Conservation (phyloP, 2,888 invertebrate genomes). For the Tenthredo amoena region DNA sequence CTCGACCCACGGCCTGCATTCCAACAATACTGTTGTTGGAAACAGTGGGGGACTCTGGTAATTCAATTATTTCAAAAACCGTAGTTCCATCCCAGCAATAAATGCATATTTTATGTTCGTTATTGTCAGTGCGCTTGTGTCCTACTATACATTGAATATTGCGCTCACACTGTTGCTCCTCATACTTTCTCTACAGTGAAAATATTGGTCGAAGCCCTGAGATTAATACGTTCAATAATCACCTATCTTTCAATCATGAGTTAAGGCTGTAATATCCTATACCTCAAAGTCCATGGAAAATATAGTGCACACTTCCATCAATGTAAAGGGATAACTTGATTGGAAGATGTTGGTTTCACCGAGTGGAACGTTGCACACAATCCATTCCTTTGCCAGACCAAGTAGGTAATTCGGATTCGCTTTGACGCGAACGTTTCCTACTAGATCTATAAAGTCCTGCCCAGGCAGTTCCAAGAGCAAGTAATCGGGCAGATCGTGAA, state of each 20-base stretch:
- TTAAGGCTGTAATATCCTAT: neutral
- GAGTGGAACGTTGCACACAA: neutral
- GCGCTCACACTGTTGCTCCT: slow-evolving; percentile 48
- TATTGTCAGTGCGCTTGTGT: slow-evolving; percentile 37
- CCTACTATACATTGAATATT: slow-evolving; percentile 58
- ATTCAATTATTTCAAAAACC: slow-evolving; percentile 58
- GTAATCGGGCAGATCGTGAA: slow-evolving; percentile 59
- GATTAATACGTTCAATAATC: too few relatives aligned
- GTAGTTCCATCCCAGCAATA: slow-evolving; percentile 63
- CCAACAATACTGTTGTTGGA: slow-evolving; percentile 63
- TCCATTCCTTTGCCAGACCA: neutral
- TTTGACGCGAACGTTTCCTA: slow-evolving; percentile 64
- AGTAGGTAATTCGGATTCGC: neutral
- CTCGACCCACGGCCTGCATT: slow-evolving; percentile 66
- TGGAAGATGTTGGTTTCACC: neutral
- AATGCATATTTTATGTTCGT: slow-evolving; percentile 55
- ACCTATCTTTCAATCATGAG: neutral
- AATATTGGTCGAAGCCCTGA: neutral
- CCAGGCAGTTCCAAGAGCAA: slow-evolving; percentile 57
- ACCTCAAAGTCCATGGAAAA: neutral
- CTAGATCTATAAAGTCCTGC: slow-evolving; percentile 62
- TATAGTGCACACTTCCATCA: neutral
- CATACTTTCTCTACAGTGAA: neutral
- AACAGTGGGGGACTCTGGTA: slow-evolving; percentile 55
- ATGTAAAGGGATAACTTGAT: slow-evolving; percentile 13